Evolutionary conservation across 2,797 vertebrate species (phyloP).

Genomic region (Sebastes miniatus): DNA sequence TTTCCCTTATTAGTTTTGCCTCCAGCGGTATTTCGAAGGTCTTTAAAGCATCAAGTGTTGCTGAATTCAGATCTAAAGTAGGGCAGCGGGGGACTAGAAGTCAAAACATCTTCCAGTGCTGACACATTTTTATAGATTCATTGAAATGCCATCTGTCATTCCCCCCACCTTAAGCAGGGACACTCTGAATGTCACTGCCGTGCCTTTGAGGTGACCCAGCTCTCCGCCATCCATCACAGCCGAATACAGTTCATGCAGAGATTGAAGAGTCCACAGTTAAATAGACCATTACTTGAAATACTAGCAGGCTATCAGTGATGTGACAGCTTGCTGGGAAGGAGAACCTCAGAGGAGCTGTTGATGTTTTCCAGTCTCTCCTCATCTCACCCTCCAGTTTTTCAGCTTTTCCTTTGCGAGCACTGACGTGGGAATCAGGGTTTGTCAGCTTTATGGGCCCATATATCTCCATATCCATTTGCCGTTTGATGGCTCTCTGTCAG

Average conservation of each 20-base stretch:
- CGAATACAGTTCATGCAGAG: constrained; percentile 34
- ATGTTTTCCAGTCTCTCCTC: background rate
- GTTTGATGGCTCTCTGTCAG: constrained; percentile 61
- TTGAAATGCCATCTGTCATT: constrained; percentile 77
- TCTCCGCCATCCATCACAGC: constrained; percentile 75
- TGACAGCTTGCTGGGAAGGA: constrained; percentile 4
- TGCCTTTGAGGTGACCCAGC: constrained; percentile 69
- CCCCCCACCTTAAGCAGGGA: constrained; percentile 49
- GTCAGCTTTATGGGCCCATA: constrained; percentile 37
- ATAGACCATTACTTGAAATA: constrained; percentile 35
- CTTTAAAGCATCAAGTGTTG: background rate
- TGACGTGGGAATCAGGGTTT: constrained; percentile 30
- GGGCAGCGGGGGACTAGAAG: constrained; percentile 34
- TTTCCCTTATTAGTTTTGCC: background rate
- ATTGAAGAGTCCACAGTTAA: constrained; percentile 44
- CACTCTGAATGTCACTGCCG: constrained; percentile 68
- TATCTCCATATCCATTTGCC: constrained; percentile 57
- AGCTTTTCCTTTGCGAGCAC: background rate
- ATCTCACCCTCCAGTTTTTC: background rate
- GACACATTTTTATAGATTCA: constrained; percentile 70
- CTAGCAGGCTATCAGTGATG: constrained; percentile 33
- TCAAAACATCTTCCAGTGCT: constrained; percentile 46
- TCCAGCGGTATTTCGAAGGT: background rate
- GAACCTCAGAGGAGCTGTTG: constrained; percentile 10
- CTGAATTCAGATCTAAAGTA: constrained; percentile 37